A percentile compares a stretch with the other conserved stretches of the same genome.
These are phyloP conservation scores for Tetragnatha versicolor DNA, from an alignment of 1,140 invertebrate species.

Conservation along the genomic window DNA sequence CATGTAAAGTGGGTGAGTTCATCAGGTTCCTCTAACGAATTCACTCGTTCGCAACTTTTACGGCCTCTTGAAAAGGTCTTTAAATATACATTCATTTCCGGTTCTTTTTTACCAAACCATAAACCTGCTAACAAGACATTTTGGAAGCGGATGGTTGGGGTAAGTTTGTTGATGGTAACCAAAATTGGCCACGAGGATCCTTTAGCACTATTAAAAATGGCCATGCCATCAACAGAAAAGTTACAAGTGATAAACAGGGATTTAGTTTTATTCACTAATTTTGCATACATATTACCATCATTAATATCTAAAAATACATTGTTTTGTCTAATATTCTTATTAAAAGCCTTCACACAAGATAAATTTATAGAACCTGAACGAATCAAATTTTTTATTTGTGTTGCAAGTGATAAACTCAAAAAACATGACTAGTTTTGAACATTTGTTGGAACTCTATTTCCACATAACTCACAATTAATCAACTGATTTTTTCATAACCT, in stretches of 20 bases:
- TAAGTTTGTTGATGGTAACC: background rate
- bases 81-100: background rate
- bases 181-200: background rate
- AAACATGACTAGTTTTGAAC: background rate
- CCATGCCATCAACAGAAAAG: background rate
- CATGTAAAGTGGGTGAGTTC: background rate
- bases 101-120: background rate
- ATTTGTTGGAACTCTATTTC: background rate
- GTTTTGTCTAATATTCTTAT: background rate
- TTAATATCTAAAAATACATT: background rate
- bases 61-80: background rate
- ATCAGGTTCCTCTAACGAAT: background rate
- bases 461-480: background rate
- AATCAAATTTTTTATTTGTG: background rate
- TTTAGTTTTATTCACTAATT: background rate
- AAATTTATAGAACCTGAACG: background rate
- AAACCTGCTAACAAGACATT: conserved; percentile 6
- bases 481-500: background rate
- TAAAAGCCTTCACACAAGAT: background rate
- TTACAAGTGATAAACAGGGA: background rate
- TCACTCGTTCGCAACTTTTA: background rate
- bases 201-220: conserved; percentile 3
- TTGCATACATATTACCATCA: conserved; percentile 2
- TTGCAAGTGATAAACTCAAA: background rate
- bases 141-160: background rate